Base-by-base conservation (phyloP, 2,888 invertebrate genomes). In the Oscheius sp. region DNA sequence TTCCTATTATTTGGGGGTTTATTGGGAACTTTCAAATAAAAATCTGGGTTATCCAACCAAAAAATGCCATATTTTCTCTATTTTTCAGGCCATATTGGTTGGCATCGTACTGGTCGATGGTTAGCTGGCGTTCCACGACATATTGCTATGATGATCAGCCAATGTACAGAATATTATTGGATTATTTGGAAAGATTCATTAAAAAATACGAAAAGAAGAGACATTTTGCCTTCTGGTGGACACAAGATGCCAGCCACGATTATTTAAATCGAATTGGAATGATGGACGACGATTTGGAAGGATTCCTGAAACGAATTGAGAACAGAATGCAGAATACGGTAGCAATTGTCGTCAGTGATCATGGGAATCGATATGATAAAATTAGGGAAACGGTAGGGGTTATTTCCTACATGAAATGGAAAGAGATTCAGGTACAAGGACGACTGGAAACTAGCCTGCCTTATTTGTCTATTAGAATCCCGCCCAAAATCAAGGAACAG, bases 401-500 rank as follows among this genome's bases (percentile, higher is more conserved):
- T 35, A 3, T 35, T 9, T 9, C 9, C 35, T 35, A 6, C 35
- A 6, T 6, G 35, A 35, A 35, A 35, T 35, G 9, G 9, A 35
- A 35, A 9, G 9, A 35, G 35, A 49, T 72, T 25, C 63, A 79
- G 79, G 66, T 87, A 69, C 83, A 89, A 13, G 90, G 90, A 0
- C 88, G 89, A 69, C 82, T 90, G 25, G 90, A 90, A 76, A 89
- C 89, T 45, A 77, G 90, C 35, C 84, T 90, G 63, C 90, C 90
- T 2, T 87, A 89, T 72, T 79, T 89, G 73, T 86, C 87, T 49
- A 75, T 90, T 9, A 84, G 86, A 21, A 79, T 89, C 23, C 90
- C 90, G 5, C 70, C 78, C 27, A 83, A 82, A 73, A 84, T 90
- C 46, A 76, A 70, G 23, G 55, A 79, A 35, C 86, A 85, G 70